Conservation (phyloP, 1,140 invertebrate species). For the Ooceraea biroi region DNA sequence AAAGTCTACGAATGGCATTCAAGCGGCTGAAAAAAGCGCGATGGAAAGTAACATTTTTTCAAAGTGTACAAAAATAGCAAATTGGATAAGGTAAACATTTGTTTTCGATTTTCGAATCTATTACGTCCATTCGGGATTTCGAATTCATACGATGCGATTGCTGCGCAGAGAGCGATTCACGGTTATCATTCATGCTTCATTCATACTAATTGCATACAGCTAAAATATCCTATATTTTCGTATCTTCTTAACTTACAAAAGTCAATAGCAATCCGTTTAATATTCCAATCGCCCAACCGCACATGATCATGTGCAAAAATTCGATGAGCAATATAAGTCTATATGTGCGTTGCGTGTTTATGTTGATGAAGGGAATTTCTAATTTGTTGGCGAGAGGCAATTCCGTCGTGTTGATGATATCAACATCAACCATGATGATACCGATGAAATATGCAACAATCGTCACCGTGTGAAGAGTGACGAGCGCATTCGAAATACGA, state of each 20-base stretch:
- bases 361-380: conserved; percentile 10
- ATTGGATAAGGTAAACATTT: not conserved
- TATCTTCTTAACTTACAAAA: conserved; percentile 24
- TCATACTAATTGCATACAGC: conserved; percentile 1
- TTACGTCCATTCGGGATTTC: not conserved
- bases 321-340: not conserved
- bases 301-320: conserved; percentile 11
- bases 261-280: conserved; percentile 28
- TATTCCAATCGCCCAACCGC: conserved; percentile 9
- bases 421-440: not conserved
- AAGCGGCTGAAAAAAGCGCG: not conserved
- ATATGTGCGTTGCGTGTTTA: not conserved
- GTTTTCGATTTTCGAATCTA: not conserved
- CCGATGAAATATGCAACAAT: conserved; percentile 14
- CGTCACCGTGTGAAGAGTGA: conserved; percentile 4
- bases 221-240: too few species aligned
- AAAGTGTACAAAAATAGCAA: not conserved
- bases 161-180: not conserved
- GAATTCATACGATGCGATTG: not conserved
- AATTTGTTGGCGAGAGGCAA: not conserved
- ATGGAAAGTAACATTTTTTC: not conserved
- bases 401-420: not conserved
- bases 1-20: not conserved
- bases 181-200: not conserved
- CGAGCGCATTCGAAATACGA: conserved; percentile 6